phyloP scores from a whole-genome alignment of 2,113 vertebrate species.

The Axis porcinus region DNA sequence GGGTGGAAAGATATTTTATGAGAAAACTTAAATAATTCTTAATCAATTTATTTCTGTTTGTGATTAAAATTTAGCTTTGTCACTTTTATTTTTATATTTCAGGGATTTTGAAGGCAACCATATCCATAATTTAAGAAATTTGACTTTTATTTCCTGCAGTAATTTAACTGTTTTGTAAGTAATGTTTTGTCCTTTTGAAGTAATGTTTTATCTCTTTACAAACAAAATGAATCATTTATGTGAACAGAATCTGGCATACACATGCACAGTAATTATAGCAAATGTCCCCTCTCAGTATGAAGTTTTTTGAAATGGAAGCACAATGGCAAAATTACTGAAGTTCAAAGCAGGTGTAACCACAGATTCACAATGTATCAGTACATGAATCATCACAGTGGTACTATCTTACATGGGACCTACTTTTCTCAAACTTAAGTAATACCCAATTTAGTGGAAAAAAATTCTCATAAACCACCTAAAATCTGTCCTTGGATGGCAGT shows the following conservation, averaged over 20 bases:
- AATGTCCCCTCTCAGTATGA: neutral
- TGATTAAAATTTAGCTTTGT: conserved; percentile 48
- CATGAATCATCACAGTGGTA: neutral
- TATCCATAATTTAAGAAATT: conserved; percentile 89
- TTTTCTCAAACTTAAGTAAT: neutral
- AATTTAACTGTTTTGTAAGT: conserved; percentile 96
- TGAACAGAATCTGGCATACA: neutral
- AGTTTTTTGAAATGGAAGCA: neutral
- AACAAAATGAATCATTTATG: neutral
- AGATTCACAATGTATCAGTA: neutral
- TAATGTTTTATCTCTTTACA: conserved; percentile 52
- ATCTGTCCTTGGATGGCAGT: neutral
- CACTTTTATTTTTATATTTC: conserved; percentile 67
- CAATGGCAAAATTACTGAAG: neutral
- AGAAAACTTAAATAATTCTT: neutral
- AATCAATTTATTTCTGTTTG: conserved; percentile 29
- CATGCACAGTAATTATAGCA: neutral
- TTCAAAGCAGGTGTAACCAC: neutral
- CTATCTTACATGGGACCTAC: neutral
- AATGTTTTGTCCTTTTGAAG: conserved; percentile 81
- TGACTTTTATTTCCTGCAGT: conserved; percentile 90
- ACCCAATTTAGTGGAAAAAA: neutral
- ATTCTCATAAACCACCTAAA: neutral
- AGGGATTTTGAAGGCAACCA: conserved; percentile 95
- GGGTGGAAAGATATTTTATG: neutral